These are phyloP conservation scores for Malthinus seriepunctatus DNA, from an alignment of 2,888 invertebrate species.

Conservation along the genomic window DNA sequence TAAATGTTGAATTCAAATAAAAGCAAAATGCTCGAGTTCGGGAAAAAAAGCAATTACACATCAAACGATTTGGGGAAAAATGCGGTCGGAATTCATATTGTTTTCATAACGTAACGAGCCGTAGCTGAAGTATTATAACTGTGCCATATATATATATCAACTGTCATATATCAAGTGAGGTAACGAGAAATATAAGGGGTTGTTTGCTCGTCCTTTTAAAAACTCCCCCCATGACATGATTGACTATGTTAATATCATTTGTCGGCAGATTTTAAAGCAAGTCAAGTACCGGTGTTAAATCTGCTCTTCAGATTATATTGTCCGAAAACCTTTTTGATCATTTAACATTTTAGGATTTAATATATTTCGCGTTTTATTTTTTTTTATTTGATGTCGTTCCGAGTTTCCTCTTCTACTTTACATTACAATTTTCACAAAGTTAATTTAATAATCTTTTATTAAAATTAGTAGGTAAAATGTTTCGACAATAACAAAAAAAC, in stretches of 20 bases:
- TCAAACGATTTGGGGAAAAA: constrained; percentile 55
- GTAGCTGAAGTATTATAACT: constrained; percentile 40
- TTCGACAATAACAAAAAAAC: constrained; percentile 1
- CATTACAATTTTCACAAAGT: constrained; percentile 15
- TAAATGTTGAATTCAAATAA: constrained; percentile 52
- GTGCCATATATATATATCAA: constrained; percentile 44
- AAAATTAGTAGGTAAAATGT: constrained; percentile 11
- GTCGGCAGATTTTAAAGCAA: constrained; percentile 47
- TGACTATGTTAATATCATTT: constrained; percentile 54
- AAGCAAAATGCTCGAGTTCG: constrained; percentile 40
- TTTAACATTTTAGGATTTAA: constrained; percentile 23
- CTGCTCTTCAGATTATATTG: constrained; percentile 45
- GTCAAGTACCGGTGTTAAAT: constrained; percentile 34
- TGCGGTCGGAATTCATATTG: constrained; percentile 57
- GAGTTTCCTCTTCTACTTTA: constrained; percentile 2
- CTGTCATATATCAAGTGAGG: constrained; percentile 52
- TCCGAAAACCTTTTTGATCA: constrained; percentile 29
- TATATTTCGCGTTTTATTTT: constrained; percentile 27
- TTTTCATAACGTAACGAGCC: constrained; percentile 54
- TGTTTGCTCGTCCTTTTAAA: constrained; percentile 37
- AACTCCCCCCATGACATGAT: constrained; percentile 45
- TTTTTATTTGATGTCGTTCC: constrained; percentile 11
- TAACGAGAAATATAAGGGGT: constrained; percentile 39
- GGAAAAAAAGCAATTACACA: constrained; percentile 55
- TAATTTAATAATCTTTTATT: constrained; percentile 25